Percentiles rank a stretch among this genome's conserved stretches.
phyloP scores from a whole-genome alignment of 2,113 vertebrate species.

The Panthera tigris region DNA sequence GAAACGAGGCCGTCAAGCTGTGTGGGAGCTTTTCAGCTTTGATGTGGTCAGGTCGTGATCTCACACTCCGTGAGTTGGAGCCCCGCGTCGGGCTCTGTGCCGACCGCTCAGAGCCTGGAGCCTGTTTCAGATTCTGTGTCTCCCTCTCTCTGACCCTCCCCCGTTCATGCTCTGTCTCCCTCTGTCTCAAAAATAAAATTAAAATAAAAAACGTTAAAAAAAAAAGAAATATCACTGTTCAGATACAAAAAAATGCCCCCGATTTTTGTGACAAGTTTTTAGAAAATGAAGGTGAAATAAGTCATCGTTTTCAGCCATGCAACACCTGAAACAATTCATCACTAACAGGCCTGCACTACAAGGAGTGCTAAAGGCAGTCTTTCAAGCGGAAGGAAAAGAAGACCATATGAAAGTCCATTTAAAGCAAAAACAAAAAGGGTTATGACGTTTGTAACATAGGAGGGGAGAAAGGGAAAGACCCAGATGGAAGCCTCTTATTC shows the following conservation, averaged over 20 bases:
- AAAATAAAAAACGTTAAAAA: no score
- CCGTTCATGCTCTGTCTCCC: no score
- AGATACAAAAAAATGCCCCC: background rate
- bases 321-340: background rate
- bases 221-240: background rate
- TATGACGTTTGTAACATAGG: background rate
- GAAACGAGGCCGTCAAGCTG: no score
- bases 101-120: rapidly evolving
- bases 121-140: no score
- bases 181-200: no score
- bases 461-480: no score
- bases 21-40: background rate
- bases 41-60: background rate
- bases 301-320: no score
- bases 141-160: no score
- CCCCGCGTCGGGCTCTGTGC: no score
- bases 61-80: no score
- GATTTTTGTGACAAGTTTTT: background rate
- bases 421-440: background rate
- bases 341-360: background rate
- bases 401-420: background rate
- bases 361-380: background rate
- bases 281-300: background rate
- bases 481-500: background rate
- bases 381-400: background rate